Evolutionary conservation across 2,113 vertebrate species (phyloP), one percentile per base, ranked within the genome.

Genomic region (Leucosticte australis): DNA sequence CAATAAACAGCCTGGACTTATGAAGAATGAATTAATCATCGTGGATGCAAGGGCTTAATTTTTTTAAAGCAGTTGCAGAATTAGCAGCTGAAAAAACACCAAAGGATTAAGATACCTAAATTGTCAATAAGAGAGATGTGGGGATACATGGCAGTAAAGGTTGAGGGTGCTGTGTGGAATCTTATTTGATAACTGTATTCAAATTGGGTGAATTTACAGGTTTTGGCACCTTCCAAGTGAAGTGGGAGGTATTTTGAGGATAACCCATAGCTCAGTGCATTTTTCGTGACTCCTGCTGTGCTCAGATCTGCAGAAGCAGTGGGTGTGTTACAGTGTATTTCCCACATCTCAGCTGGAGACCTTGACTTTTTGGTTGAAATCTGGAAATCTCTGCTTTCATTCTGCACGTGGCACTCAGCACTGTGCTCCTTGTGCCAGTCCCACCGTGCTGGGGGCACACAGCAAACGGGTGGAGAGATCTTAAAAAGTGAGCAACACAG

Each of bases 161-260:
- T 64, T 63, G 77, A 89, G 55, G 20, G 12, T 83, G 55, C 78
- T 83, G 53, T 68, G 37, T 92, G 87, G 81, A 89, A 59, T 92
- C 60, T 77, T 77, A 67, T 4, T 89, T 92, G 95, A 88, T 91
- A 95, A 92, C 83, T 91, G 88, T 93, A 81, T 95, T 95, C 91
- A 95, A 39, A 91, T 86, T 77, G 71, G 37, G 41, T 89, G 50
- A 86, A 95, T 96, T 88, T 87, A 82, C 77, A 87, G 88, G 69
- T 64, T 90, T 97, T 94, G 94, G 81, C 89, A 96, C 92, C 76
- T 93, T 90, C 59, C 17, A 50, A 96, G 85, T 67, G 90, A 95
- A 93, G 87, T 94, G 92, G 93, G 94, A 96, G 93, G 94, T 96
- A 83, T 94, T 94, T 59, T 95, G 82, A 96, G 94, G 92, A 95